Conservation (phyloP, 2,797 vertebrate genomes). For the Schizopygopsis pylzovi region DNA sequence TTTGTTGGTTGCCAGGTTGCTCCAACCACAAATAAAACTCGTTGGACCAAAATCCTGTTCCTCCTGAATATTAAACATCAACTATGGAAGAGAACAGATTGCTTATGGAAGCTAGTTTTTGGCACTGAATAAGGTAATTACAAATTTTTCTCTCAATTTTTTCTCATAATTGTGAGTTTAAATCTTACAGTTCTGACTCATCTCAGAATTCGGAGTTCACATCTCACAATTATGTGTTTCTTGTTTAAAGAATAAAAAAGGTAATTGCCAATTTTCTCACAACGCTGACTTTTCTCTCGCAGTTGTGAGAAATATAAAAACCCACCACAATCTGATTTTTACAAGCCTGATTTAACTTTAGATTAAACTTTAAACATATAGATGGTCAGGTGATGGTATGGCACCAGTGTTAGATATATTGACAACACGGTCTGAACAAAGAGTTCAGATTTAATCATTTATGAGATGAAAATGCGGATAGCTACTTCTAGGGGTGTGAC, state of each 20-base stretch:
- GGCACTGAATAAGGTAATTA: not conserved
- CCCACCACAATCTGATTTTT: not conserved
- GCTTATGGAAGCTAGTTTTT: not conserved
- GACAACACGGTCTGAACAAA: not conserved
- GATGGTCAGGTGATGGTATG: not conserved
- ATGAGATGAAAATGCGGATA: not conserved
- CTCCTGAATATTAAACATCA: not conserved
- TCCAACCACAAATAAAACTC: not conserved
- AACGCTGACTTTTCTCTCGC: not conserved
- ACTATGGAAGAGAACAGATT: not conserved
- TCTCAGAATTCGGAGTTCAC: not conserved
- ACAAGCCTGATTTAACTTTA: not conserved
- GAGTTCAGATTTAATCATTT: not conserved
- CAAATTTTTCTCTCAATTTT: not conserved
- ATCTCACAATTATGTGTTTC: not conserved
- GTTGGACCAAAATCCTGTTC: not conserved
- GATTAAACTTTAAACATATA: not conserved
- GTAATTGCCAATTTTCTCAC: not conserved
- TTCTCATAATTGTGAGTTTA: not conserved
- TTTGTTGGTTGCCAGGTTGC: not conserved
- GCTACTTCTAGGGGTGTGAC: no score
- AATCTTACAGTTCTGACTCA: no score
- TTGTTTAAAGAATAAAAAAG: not conserved
- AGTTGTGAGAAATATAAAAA: not conserved
- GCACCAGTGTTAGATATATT: slow-evolving; percentile 1